A percentile compares a stretch with the other conserved stretches of the same genome.
These are phyloP conservation scores for Hypolimnas misippus DNA, from an alignment of 2,888 invertebrate genomes.

Conservation along the genomic window DNA sequence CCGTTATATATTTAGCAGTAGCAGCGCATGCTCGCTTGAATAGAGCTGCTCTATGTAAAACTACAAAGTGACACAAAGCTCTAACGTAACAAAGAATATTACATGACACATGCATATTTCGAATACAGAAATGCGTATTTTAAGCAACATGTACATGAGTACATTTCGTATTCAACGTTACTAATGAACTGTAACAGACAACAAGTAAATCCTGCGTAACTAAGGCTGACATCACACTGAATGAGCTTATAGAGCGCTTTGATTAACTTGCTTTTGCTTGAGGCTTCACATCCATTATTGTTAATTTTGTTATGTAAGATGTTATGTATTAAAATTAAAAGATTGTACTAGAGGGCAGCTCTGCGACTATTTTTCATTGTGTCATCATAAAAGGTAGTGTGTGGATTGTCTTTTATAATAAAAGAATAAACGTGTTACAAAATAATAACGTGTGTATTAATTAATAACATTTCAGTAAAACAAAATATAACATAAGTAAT, in stretches of 20 bases:
- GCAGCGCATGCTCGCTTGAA: neutral
- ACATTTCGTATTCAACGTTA: conserved; percentile 15
- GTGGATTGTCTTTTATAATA: no score
- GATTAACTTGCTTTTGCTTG: no score
- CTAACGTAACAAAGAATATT: conserved; percentile 23
- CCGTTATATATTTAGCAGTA: conserved; percentile 29
- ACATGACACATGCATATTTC: conserved; percentile 10
- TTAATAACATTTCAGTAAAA: no score
- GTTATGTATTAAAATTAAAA: no score
- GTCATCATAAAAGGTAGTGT: no score
- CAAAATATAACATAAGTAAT: no score
- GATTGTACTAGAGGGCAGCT: no score
- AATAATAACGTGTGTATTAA: no score
- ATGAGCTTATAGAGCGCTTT: neutral
- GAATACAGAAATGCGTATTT: conserved; percentile 12
- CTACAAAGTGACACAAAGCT: conserved; percentile 3
- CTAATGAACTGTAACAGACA: conserved; percentile 12
- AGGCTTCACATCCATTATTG: no score
- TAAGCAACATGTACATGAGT: neutral
- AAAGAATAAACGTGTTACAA: no score
- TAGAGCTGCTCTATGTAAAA: neutral
- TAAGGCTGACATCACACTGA: neutral
- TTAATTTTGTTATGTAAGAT: no score
- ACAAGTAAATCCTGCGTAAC: conserved; percentile 1
- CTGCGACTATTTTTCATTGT: no score